phyloP scores from a whole-genome alignment of 2,888 invertebrate species.

The Mactromeris polynyma region DNA sequence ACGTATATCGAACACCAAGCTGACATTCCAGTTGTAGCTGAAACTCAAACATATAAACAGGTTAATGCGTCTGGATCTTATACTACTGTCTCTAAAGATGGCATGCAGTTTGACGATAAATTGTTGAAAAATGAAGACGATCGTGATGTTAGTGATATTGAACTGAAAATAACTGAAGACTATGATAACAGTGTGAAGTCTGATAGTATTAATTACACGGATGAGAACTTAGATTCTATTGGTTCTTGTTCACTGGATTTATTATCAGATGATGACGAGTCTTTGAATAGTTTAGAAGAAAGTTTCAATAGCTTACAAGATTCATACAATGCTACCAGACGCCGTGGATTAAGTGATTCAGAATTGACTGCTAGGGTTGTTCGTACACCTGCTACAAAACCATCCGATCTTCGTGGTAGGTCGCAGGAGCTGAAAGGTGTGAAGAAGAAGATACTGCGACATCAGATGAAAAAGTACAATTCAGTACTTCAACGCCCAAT shows the following conservation, averaged over 20 bases:
- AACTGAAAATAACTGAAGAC: slow-evolving; percentile 52
- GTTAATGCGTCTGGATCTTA: slow-evolving; percentile 12
- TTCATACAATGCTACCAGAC: slow-evolving; percentile 37
- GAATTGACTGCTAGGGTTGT: slow-evolving; percentile 57
- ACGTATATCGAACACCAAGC: slow-evolving; percentile 32
- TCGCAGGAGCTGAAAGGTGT: slow-evolving; percentile 52
- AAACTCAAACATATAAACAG: not conserved
- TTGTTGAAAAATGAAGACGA: slow-evolving; percentile 34
- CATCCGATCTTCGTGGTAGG: slow-evolving; percentile 60
- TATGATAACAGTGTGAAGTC: slow-evolving; percentile 10
- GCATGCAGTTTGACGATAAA: slow-evolving; percentile 8
- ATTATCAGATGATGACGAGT: slow-evolving; percentile 48
- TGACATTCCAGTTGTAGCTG: slow-evolving; percentile 42
- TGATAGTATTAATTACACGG: slow-evolving; percentile 21
- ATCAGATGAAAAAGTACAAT: slow-evolving; percentile 68
- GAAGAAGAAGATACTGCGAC: slow-evolving; percentile 54
- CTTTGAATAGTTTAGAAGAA: slow-evolving; percentile 61
- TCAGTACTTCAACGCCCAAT: slow-evolving; percentile 75
- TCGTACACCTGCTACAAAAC: slow-evolving; percentile 63
- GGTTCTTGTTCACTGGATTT: slow-evolving; percentile 61
- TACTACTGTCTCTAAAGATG: slow-evolving; percentile 5
- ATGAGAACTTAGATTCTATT: slow-evolving; percentile 45
- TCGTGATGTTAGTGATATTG: slow-evolving; percentile 34
- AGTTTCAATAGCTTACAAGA: slow-evolving; percentile 58
- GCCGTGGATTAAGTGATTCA: slow-evolving; percentile 57